phyloP scores from a whole-genome alignment of 2,888 invertebrate species.

The Deroplatys truncata region DNA sequence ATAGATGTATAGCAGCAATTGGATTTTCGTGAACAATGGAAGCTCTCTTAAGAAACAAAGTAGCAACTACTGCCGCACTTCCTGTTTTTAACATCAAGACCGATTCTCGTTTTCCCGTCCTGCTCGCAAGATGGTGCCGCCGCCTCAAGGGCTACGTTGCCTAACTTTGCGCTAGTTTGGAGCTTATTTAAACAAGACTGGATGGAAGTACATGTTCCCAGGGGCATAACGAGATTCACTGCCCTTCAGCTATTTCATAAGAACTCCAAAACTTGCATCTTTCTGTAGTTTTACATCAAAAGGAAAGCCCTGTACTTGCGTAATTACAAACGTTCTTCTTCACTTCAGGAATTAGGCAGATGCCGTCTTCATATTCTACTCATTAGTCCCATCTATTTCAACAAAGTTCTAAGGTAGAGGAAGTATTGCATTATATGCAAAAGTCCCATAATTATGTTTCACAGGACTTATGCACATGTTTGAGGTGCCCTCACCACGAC shows the following conservation, averaged over 20 bases:
- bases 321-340: not conserved
- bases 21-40: not conserved
- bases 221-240: not conserved
- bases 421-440: too few relatives aligned
- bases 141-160: not conserved
- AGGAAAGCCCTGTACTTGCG: not conserved
- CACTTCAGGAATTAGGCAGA: too few relatives aligned
- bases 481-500: too few relatives aligned
- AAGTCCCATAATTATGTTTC: too few relatives aligned
- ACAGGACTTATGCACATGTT: too few relatives aligned
- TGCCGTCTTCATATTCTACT: too few relatives aligned
- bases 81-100: not conserved
- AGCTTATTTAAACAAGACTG: not conserved
- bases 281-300: not conserved
- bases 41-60: not conserved
- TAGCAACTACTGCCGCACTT: not conserved
- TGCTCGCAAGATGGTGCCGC: not conserved
- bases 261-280: not conserved
- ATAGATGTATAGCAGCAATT: not conserved
- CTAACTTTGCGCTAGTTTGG: not conserved
- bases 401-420: too few relatives aligned
- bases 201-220: not conserved
- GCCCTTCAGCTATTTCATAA: not conserved
- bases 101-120: not conserved
- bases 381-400: too few relatives aligned